Evolutionary conservation across 2,888 invertebrate species (phyloP).

Genomic region (Trimorus sp.): DNA sequence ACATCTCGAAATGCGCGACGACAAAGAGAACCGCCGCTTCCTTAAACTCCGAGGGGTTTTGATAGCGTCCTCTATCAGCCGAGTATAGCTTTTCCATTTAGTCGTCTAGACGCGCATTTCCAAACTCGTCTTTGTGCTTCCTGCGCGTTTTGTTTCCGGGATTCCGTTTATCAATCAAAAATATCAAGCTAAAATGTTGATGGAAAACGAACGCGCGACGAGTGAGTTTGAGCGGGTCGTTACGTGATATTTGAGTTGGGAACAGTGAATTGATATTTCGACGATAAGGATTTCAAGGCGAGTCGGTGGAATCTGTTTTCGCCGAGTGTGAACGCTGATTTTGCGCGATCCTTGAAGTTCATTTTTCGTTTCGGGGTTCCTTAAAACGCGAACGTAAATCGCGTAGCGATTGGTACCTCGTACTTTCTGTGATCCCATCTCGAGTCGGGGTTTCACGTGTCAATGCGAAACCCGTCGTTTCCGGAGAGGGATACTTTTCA

Average conservation of each 20-base stretch:
- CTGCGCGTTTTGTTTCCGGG: slow-evolving; percentile 52
- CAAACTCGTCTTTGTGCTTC: slow-evolving; percentile 41
- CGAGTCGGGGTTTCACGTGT: no score
- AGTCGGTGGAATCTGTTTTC: no score
- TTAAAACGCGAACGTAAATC: no score
- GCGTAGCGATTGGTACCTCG: no score
- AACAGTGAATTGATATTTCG: background rate
- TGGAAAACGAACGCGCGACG: slow-evolving; percentile 32
- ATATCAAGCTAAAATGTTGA: slow-evolving; percentile 24
- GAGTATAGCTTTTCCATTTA: slow-evolving; percentile 61
- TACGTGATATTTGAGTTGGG: background rate
- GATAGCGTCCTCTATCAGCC: slow-evolving; percentile 62
- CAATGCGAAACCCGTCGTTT: no score
- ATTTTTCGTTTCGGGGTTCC: background rate
- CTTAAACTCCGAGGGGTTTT: slow-evolving; percentile 59
- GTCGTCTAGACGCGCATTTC: slow-evolving; percentile 59
- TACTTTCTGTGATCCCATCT: no score
- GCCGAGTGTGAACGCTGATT: no score
- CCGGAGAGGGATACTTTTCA: no score
- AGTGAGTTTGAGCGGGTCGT: background rate
- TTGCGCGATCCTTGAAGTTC: background rate
- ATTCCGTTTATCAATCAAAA: slow-evolving; percentile 55
- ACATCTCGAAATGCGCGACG: slow-evolving; percentile 56
- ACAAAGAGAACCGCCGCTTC: slow-evolving; percentile 61
- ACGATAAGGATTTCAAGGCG: no score